Evolutionary conservation across 2,113 vertebrate genomes (phyloP), one percentile per base, ranked within the genome.

Genomic region (Hyperopisus bebe): DNA sequence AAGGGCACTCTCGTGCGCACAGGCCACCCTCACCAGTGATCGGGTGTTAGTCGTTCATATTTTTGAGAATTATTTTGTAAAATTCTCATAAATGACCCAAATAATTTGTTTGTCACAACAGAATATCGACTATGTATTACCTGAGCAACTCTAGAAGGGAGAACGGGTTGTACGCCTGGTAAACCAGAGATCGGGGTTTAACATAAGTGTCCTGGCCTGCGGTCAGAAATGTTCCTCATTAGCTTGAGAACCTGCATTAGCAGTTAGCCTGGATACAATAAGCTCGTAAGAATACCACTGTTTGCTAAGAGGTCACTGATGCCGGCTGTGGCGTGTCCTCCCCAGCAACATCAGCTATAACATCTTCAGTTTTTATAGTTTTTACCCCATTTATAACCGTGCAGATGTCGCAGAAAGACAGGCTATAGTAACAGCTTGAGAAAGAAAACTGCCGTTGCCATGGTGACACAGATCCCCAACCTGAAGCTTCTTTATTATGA

Each of bases 1-100:
- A 88, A 58, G 89, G 8, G 50, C 89, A 90, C 90, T 44, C 70
- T 87, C 90, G 84, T 90, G 84, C 87, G 88, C 83, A 58, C n/a
- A 27, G 84, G 48, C 84, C 84, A 86, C 1, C 10, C 24, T 1
- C 7, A 31, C 58, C 46, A 8, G 9, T 21, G 3, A 86, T 27
- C 1, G 5, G 5, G 11, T 86, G 21, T 48, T 13, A 50, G 42
- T n/a, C 24, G 15, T 77, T 77, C 5, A 11, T 35, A 39, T 17
- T 77, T 77, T 77, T 77, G 31, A 39, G 31, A 39, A 39, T 77
- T 31, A 77, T 35, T 66, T n/a, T 17, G 31, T 17, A 77, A 74
- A 74, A 74, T 13, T 35, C 11, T 35, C 70, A 35, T 39, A 17
- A 53, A 77, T 39, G 13, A 77, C 70, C 11, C 66, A 74, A 31